Evolutionary conservation across 2,797 vertebrate genomes (phyloP).

Genomic region (Parauchenoglanis punctatus): DNA sequence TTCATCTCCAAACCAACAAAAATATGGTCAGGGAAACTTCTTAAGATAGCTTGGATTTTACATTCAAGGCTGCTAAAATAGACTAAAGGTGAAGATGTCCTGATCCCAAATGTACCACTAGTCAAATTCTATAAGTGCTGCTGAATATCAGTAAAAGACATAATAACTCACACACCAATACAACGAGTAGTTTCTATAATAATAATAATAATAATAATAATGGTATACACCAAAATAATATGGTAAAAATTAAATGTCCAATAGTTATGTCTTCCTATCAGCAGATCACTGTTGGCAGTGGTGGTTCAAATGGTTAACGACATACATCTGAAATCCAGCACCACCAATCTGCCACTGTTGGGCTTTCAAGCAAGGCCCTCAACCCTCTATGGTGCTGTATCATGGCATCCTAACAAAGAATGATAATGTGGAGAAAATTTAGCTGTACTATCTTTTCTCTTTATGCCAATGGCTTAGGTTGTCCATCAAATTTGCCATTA

Average conservation of each 20-base stretch:
- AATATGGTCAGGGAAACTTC: background rate
- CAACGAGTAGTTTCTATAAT: background rate
- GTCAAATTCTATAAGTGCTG: background rate
- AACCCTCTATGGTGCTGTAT: background rate
- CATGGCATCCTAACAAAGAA: background rate
- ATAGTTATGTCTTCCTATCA: background rate
- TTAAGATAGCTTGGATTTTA: background rate
- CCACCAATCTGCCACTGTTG: background rate
- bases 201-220: slow-evolving; percentile 1
- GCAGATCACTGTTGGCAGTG: background rate
- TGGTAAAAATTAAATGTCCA: background rate
- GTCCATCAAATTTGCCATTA: background rate
- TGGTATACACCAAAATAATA: background rate
- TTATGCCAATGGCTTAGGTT: background rate
- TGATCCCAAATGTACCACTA: background rate
- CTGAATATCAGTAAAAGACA: background rate
- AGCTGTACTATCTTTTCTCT: background rate
- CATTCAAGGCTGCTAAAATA: background rate
- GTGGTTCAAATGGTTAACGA: background rate
- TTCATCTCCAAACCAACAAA: slow-evolving; percentile 12
- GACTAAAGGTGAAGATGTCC: background rate
- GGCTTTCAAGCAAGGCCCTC: background rate
- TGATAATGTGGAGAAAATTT: background rate
- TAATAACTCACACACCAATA: background rate
- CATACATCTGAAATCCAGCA: background rate